Evolutionary conservation across 2,797 vertebrate genomes (phyloP), one percentile per base, ranked within the genome.

Genomic region (Sebastes matsubarae): DNA sequence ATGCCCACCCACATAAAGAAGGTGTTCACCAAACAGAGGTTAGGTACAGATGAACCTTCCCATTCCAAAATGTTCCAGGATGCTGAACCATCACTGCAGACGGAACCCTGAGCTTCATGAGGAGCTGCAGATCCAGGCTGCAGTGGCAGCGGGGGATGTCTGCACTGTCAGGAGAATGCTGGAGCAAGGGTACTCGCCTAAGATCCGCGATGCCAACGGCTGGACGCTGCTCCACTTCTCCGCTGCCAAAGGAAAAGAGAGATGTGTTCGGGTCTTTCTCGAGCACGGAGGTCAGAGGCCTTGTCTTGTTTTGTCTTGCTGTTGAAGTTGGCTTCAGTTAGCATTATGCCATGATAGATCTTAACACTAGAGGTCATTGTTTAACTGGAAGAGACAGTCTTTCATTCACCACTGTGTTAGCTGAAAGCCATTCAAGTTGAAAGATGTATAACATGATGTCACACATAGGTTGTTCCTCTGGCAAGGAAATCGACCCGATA

Each of bases 81-180:
- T 99, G 98, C 97, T 99, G 96, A 98, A 99, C 96, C 98, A 99
- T 95, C 98, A 99, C 93, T 99, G 98, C 94, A 96, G 98, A 93
- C 96, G 98, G 94, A 99, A 99, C 95, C 97, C 98, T 78, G 98
- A 99, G 85, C 97, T 99, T 72, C 98, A 99, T 94, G 98, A 99
- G 92, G 98, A 99, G 95, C 94, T 99, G 96, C 98, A 99, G 97
- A 99, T 99, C 86, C 98, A 99, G 96, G 97, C 98, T 68, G 98
- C 98, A 0, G 98, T 99, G 84, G 98, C 98, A 3, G 97, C 98
- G 0, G 98, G 98, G 25, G 98, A 99, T 94, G 98, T 99, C 22
- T 98, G 97, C 96, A 98, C 98, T 0, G 98, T 99, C 68, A 95
- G 98, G 77, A 98, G 98, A 87, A 99, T 99, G 98, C 91, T 99